phyloP scores from a whole-genome alignment of 2,888 invertebrate genomes.

The Mimachlamys varia region DNA sequence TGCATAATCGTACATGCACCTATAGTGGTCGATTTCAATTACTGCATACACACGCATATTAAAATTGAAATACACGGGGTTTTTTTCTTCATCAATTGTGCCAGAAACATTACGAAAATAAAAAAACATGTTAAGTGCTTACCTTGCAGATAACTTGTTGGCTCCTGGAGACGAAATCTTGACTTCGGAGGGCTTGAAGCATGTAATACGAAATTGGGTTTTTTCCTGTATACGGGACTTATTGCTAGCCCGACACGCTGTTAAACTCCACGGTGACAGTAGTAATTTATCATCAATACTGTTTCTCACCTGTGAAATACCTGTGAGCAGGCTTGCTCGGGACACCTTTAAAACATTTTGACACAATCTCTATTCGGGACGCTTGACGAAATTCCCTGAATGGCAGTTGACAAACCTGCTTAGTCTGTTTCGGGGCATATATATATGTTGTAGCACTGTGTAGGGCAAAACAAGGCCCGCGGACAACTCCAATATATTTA shows the following conservation, averaged over 20 bases:
- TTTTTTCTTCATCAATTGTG: not conserved
- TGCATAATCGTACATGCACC: too few species aligned
- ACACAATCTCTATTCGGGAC: conserved; percentile 13
- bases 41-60: too few species aligned
- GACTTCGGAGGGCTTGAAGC: not conserved
- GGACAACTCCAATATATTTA: not conserved
- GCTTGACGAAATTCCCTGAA: conserved; percentile 34
- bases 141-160: not conserved
- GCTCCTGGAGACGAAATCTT: not conserved
- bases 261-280: not conserved
- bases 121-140: not conserved
- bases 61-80: not conserved
- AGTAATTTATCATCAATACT: not conserved
- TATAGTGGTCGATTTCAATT: too few species aligned
- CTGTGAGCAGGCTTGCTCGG: not conserved
- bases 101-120: not conserved
- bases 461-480: not conserved
- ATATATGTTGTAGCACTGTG: not conserved
- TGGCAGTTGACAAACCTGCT: conserved; percentile 25
- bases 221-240: not conserved
- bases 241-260: not conserved
- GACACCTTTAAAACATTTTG: conserved; percentile 32
- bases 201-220: not conserved
- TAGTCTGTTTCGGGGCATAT: conserved; percentile 20
- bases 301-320: conserved; percentile 13